Evolutionary conservation across 2,888 invertebrate species (phyloP), one percentile per base, ranked within the genome.

Genomic region (Pseudococcus jackbeardsleyi): DNA sequence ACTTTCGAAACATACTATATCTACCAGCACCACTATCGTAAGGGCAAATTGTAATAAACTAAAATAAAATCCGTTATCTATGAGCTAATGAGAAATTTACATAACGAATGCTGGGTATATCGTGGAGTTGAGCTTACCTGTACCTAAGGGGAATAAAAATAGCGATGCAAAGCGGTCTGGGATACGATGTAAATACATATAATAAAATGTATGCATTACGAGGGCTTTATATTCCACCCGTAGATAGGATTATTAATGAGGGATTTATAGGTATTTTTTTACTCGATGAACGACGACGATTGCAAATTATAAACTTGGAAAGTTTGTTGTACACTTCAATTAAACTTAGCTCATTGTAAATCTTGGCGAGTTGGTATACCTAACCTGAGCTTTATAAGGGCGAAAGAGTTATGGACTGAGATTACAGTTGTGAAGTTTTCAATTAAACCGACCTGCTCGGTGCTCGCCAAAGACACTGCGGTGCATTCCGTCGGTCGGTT

Each of bases 61-160:
- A 72, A 72, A 72, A 39, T 72, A 72, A 72, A 72, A 72, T 33
- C 72, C 72, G 72, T 72, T 72, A 72, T 72, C 72, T 72, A 72
- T 33, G 72, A 72, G 72, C 72, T 72, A 72, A 72, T 72, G 72
- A 72, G 72, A 72, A 72, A 72, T 72, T 72, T 72, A 72, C 72
- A 72, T 72, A 72, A 72, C 72, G 72, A 72, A 72, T 72, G 72
- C 3, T 4, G 9, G 33, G 2, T 68, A 26, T 59, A 59, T n/a
- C 17, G 59, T 6, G n/a, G 3, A 59, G 15, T 19, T 64, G 22
- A 64, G 64, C 64, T 64, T 64, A n/a, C 5, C 7, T 42, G 7
- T n/a, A 59, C 59, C 19, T 19, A 64, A 22, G 7, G 22, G 22
- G 22, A 22, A 64, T 12, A 64, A 64, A 64, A 64, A 64, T 11